Percentiles rank a stretch among this genome's conserved stretches.
Conservation (phyloP, 1,140 invertebrate genomes). For the Cydia splendana region DNA sequence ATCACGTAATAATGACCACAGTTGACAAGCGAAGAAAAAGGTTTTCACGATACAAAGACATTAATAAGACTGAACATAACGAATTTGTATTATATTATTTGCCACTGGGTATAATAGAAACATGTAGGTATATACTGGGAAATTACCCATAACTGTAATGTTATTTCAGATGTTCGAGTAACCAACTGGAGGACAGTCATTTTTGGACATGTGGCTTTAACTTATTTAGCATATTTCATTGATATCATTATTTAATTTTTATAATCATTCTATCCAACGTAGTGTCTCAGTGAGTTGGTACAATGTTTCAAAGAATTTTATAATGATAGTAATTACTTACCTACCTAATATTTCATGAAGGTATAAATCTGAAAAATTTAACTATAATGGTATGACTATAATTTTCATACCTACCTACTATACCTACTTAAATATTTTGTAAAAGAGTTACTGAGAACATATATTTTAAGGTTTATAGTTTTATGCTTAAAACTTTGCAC, state of each 20-base stretch:
- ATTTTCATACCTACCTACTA: too few species aligned
- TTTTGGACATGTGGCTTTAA: background rate
- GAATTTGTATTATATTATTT: constrained; percentile 4
- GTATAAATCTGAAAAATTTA: too few species aligned
- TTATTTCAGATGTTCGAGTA: constrained; percentile 7
- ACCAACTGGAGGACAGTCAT: background rate
- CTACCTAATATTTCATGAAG: too few species aligned
- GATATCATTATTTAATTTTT: background rate
- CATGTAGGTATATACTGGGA: background rate
- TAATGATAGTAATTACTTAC: too few species aligned
- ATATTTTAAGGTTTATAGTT: too few species aligned
- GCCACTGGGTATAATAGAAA: background rate
- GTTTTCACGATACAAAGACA: constrained; percentile 4
- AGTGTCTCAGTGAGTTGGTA: background rate
- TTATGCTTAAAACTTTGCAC: too few species aligned
- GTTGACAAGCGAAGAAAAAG: background rate
- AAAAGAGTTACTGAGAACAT: too few species aligned
- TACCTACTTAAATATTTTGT: too few species aligned
- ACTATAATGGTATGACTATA: too few species aligned
- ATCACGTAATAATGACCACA: constrained; percentile 2
- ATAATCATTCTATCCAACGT: background rate
- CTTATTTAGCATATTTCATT: constrained; percentile 24
- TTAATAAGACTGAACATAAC: background rate
- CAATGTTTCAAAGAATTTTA: background rate
- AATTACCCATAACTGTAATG: constrained; percentile 18